These are phyloP conservation scores for Hypsibius dujardini DNA, from an alignment of 1,140 invertebrate genomes.

Conservation along the genomic window DNA sequence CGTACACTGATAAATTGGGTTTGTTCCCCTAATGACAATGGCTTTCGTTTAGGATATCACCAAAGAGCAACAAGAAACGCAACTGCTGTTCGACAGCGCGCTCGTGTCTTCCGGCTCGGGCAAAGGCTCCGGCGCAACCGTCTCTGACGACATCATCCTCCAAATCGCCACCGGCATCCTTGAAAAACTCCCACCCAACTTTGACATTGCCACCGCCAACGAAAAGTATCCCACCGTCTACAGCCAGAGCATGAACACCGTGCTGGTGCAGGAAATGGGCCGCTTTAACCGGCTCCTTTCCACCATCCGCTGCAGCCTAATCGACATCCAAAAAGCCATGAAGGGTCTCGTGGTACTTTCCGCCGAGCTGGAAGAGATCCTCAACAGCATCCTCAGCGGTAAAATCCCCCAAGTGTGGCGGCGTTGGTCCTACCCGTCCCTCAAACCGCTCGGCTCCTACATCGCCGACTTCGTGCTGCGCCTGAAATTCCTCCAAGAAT, in stretches of 20 bases:
- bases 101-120: conserved; percentile 40
- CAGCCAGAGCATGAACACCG: conserved; percentile 74
- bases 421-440: conserved; percentile 62
- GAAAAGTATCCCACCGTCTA: conserved; percentile 59
- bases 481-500: conserved; percentile 49
- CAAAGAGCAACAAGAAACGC: conserved; percentile 74
- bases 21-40: too few relatives aligned
- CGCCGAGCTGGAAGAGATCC: conserved; percentile 64
- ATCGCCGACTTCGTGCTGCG: conserved; percentile 65
- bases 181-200: conserved; percentile 47
- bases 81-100: conserved; percentile 55
- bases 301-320: conserved; percentile 50
- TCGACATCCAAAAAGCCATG: conserved; percentile 57
- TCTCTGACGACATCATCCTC: conserved; percentile 45
- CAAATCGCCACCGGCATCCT: conserved; percentile 54
- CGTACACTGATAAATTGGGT: too few relatives aligned
- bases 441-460: conserved; percentile 78
- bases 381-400: conserved; percentile 58
- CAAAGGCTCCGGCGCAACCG: conserved; percentile 41
- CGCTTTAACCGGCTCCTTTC: conserved; percentile 59
- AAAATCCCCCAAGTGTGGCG: conserved; percentile 68
- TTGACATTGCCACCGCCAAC: conserved; percentile 46
- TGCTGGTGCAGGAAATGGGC: conserved; percentile 78
- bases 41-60: conserved; percentile 47
- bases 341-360: conserved; percentile 70